Percentiles rank a stretch among this genome's conserved stretches.
phyloP scores from a whole-genome alignment of 2,797 vertebrate species.

The Poecilia velifera region DNA sequence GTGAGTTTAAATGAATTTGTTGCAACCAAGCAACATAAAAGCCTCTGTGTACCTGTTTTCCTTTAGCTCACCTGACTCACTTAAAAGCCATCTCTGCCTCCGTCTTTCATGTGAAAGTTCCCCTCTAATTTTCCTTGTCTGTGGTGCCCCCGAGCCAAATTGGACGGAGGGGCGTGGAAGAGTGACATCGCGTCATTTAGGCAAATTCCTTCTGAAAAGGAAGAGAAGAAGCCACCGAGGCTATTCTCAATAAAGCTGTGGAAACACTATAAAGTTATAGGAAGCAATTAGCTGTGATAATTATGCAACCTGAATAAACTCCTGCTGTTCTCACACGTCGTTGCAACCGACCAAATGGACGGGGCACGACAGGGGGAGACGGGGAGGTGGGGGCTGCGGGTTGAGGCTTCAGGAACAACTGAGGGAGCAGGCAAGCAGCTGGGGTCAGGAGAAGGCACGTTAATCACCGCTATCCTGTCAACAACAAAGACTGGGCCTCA shows the following conservation, averaged over 20 bases:
- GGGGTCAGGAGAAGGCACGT: constrained; percentile 81
- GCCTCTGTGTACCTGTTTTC: constrained; percentile 74
- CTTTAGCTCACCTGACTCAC: constrained; percentile 75
- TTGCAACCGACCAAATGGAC: constrained; percentile 55
- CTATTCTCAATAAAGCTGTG: constrained; percentile 73
- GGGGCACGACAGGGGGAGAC: constrained; percentile 36
- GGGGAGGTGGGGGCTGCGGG: constrained; percentile 51
- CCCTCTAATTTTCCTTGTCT: constrained; percentile 81
- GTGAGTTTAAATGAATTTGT: constrained; percentile 70
- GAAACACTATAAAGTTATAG: constrained; percentile 78
- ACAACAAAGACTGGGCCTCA: constrained; percentile 81
- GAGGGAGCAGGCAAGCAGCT: constrained; percentile 66
- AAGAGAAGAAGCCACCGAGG: constrained; percentile 45
- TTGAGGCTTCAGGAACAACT: constrained; percentile 62
- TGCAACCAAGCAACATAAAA: constrained; percentile 48
- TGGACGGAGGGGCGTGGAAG: constrained; percentile 56
- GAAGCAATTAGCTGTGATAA: constrained; percentile 74
- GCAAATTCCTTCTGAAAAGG: constrained; percentile 74
- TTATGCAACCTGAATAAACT: constrained; percentile 69
- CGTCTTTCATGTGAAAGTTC: constrained; percentile 79
- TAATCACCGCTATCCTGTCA: constrained; percentile 82
- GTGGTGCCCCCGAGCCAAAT: constrained; percentile 57
- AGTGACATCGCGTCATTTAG: constrained; percentile 77
- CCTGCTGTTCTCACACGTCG: constrained; percentile 60
- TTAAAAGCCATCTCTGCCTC: constrained; percentile 72